Evolutionary conservation across 2,797 vertebrate genomes (phyloP), one percentile per base, ranked within the genome.

Genomic region (Sebastes matsubarae): DNA sequence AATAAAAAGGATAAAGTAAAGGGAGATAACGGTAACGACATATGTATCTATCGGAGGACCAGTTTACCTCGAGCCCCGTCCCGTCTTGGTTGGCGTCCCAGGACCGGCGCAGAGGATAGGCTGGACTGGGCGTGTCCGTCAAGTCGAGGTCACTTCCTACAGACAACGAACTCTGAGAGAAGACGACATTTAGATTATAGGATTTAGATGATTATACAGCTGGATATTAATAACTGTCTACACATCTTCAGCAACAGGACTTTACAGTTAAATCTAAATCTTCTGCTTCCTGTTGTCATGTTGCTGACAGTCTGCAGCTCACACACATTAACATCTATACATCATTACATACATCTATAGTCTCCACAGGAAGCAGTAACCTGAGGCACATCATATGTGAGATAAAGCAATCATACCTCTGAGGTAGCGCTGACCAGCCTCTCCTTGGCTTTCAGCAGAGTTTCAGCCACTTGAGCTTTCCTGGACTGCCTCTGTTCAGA

Each of bases 131-230:
- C 0, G 90, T 79, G 16, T 99, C 97, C 0, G 94, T 92, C 88
- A 97, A 84, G 88, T 98, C 98, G 30, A 96, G 87, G 70, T 99
- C 97, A 25, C 98, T 98, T 75, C 97, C 96, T 64, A 97, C 93
- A 6, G 97, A 98, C 66, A 97, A 80, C 0, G 98, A 98, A 78
- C 98, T 98, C 98, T 99, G 86, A 25, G 52, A 3, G 30, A 12
- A 75, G 24, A 79, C 4, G 5, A 67, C 8, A 54, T 54, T 22
- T 54, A 54, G 50, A 54, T 54, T 8, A 22, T 11, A 22, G 6
- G 25, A n/a, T 54, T n/a, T 54, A 54, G 20, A 54, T 22, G 20
- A 54, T n/a, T n/a, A n/a, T n/a, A n/a, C 16, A 20, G 58, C 58
- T 16, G 46, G 8, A 50, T 50, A 8, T 50, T 50, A 30, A 18